Base-by-base conservation (phyloP, 1,140 invertebrate genomes). In the Drosophila murphyi region DNA sequence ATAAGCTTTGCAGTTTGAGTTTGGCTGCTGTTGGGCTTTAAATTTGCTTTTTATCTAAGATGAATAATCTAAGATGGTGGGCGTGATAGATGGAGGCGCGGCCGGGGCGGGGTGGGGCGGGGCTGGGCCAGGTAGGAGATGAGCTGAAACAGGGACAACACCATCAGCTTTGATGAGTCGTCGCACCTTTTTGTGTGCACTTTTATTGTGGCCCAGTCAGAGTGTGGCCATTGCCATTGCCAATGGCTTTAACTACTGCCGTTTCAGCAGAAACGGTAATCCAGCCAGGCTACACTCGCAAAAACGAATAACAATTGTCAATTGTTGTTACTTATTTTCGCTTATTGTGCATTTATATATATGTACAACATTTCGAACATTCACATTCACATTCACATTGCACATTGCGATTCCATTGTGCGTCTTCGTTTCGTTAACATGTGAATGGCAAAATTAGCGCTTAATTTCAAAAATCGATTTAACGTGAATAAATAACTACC, bases 21-120 rank as follows among this genome's bases (percentile, higher is more conserved):
- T 62, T 78, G 68, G 54, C 34, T 61, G 77, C 64, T 65, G 63
- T 61, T 68, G 54, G 57, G 50, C 55, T 78, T 80, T 76, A 72
- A 83, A 69, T 75, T 71, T 67, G 5, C 55, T 48, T 69, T 80
- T 74, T 82, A 87, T 87, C 83, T 82, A 77, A 77, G 83, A 87
- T 88, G 80, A 88, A 80, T 74, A 77, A 88, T 87, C 72, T 88
- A 76, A 59, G 63, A 56, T 62, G 10, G 35, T 0, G 20, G 28
- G 51, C 31, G 47, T 4, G 8, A n/a, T 4, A 12, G 12, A 3
- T 2, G 35, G 10, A 34, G 10, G 10, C 2, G 28, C 6, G 20
- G 2, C 1, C 20, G 20, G 20, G 20, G 20, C 20, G 20, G 20
- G 20, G 1, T 1, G 20, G 20, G 20, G 20, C 20, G 20, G 43